Conservation (phyloP, 2,888 invertebrate genomes). For the Drosophila barbarae region DNA sequence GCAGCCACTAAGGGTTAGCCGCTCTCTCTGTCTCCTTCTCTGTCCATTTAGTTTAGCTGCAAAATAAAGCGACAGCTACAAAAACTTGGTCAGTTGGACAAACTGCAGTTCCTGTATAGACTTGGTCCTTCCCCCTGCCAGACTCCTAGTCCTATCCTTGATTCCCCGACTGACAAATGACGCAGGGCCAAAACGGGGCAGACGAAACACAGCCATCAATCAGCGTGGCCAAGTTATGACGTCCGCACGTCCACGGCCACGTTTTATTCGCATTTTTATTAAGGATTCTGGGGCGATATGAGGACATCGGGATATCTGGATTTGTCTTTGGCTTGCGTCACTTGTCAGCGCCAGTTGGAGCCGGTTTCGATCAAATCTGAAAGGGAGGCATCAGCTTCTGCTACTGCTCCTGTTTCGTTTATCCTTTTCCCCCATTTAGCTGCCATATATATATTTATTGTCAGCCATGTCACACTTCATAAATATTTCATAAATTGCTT, state of each 20-base stretch:
- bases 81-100: slow-evolving; percentile 51
- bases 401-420: not conserved
- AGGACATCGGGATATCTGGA: slow-evolving; percentile 41
- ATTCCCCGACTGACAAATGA: slow-evolving; percentile 60
- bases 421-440: slow-evolving; percentile 6
- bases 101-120: slow-evolving; percentile 42
- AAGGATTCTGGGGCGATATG: slow-evolving; percentile 30
- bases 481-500: slow-evolving; percentile 69
- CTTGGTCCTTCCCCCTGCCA: slow-evolving; percentile 1
- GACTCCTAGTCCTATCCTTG: not conserved
- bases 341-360: slow-evolving; percentile 38
- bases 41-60: slow-evolving; percentile 41
- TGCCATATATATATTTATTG: slow-evolving; percentile 55
- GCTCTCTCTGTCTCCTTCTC: not conserved
- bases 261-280: slow-evolving; percentile 62
- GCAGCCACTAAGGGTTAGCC: slow-evolving; percentile 24
- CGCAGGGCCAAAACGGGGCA: slow-evolving; percentile 39
- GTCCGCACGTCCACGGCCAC: slow-evolving; percentile 52
- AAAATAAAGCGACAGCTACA: slow-evolving; percentile 32
- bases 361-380: slow-evolving; percentile 42
- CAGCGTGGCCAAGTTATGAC: slow-evolving; percentile 62
- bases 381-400: not conserved
- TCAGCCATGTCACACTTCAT: slow-evolving; percentile 65
- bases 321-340: slow-evolving; percentile 51
- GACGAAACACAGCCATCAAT: slow-evolving; percentile 66